Base-by-base conservation (phyloP, 2,888 invertebrate species). In the Dioctria linearis region DNA sequence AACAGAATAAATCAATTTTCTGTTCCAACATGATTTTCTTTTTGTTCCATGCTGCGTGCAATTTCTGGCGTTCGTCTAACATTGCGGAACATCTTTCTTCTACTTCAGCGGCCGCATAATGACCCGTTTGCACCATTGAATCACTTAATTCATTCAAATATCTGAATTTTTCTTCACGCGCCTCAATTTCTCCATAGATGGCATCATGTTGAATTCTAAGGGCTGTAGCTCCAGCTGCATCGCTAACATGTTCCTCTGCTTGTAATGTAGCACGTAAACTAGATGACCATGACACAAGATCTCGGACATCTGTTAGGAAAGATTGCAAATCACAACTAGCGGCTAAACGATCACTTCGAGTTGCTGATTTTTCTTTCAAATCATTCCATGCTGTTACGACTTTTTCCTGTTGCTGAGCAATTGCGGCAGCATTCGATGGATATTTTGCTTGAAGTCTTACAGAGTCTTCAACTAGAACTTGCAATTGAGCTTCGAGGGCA, bases 381-480 rank as follows among this genome's bases (percentile, higher is more conserved):
- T 93, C 93, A 80, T 93, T 93, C 98, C 98, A 98, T 79, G 96
- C 96, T 3, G 94, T 93, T 0, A 95, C 91, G 0, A 99, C 94
- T 4, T 95, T 93, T 54, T 93, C 93, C 88, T 98, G 97, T 85
- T 98, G 95, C 83, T 95, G 92, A 25, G 93, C 93, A 80, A 99
- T 97, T 86, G 97, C 96, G 66, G 94, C 92, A 0, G 96, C 97
- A 89, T 98, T 98, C 2, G 96, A 96, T 0, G 98, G 98, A 89
- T 98, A 98, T 51, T 95, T 91, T 13, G 93, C 92, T 88, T 96
- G 96, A 59, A 99, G 91, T 75, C 96, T 93, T 0, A 94, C 93
- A 0, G 98, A 97, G 87, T 99, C 98, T 86, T 98, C 98, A 71
- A 98, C 95, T 3, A 99, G 90, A 2, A 98, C 94, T 90, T 95